A percentile compares a stretch with the other conserved stretches of the same genome.
Evolutionary conservation across 2,797 vertebrate species (phyloP).

Genomic region (Coranthus polyacanthus): DNA sequence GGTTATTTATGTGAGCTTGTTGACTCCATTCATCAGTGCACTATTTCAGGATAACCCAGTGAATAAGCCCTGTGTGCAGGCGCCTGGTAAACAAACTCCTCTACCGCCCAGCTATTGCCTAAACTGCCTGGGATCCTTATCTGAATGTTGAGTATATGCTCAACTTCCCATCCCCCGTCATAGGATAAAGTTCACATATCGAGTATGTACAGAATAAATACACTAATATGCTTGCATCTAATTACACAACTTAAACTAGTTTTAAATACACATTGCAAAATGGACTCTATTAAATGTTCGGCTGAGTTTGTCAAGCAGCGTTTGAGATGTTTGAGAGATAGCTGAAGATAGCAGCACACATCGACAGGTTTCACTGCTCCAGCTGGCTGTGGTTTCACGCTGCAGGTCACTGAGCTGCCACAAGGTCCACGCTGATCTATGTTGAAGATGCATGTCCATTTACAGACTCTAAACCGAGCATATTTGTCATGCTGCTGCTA

Average conservation of each 20-base stretch:
- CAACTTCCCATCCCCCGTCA: background rate
- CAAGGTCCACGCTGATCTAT: conserved; percentile 7
- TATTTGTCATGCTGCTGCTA: no score
- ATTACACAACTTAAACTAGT: background rate
- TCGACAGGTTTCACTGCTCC: conserved; percentile 21
- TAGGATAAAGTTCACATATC: conserved; percentile 19
- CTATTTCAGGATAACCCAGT: conserved; percentile 8
- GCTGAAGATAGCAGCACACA: conserved; percentile 40
- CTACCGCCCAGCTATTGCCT: conserved; percentile 13
- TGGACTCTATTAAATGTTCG: background rate
- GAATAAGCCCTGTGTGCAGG: conserved; percentile 27
- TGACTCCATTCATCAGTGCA: background rate
- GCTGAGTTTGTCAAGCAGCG: background rate
- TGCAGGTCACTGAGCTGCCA: conserved; percentile 9
- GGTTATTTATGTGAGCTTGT: conserved; percentile 4
- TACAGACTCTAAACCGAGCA: conserved; percentile 2
- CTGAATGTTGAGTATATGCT: conserved; percentile 27
- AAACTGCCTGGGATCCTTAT: conserved; percentile 29
- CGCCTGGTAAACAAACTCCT: conserved; percentile 28
- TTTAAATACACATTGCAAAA: background rate
- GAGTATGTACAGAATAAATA: background rate
- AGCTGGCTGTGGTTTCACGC: conserved; percentile 21
- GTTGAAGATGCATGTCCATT: conserved; percentile 6
- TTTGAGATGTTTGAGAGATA: background rate
- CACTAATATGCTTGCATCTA: background rate